Conservation (phyloP, 1,140 invertebrate genomes). For the Mercenaria mercenaria region DNA sequence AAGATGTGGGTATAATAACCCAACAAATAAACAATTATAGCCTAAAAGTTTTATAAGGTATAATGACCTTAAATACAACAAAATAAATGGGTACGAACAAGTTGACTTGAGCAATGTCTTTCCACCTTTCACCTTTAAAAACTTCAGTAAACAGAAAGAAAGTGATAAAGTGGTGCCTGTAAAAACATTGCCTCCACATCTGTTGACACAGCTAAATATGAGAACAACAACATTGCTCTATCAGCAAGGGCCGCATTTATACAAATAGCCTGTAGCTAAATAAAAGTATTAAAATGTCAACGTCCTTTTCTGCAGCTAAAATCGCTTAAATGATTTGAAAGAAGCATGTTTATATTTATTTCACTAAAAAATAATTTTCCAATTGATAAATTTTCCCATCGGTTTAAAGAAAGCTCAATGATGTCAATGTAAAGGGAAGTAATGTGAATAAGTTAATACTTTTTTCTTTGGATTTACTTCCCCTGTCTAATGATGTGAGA, state of each 20-base stretch:
- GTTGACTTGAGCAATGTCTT: neutral
- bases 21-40: neutral
- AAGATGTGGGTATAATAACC: too few species aligned
- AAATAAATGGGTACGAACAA: neutral
- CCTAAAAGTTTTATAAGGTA: neutral
- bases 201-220: neutral
- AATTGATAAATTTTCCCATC: too few species aligned
- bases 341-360: too few species aligned
- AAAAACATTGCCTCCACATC: conserved; percentile 5
- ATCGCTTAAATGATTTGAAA: too few species aligned
- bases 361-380: too few species aligned
- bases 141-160: neutral
- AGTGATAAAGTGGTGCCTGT: conserved; percentile 1
- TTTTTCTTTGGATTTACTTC: too few species aligned
- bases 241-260: neutral
- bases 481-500: too few species aligned
- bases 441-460: too few species aligned
- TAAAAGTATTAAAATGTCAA: neutral
- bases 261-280: neutral
- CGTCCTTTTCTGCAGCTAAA: too few species aligned
- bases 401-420: too few species aligned
- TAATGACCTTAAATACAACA: neutral
- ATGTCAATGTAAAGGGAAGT: too few species aligned
- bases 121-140: neutral
- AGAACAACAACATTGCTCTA: conserved; percentile 24